phyloP scores from a whole-genome alignment of 2,888 invertebrate species.

The Lottia gigantea region DNA sequence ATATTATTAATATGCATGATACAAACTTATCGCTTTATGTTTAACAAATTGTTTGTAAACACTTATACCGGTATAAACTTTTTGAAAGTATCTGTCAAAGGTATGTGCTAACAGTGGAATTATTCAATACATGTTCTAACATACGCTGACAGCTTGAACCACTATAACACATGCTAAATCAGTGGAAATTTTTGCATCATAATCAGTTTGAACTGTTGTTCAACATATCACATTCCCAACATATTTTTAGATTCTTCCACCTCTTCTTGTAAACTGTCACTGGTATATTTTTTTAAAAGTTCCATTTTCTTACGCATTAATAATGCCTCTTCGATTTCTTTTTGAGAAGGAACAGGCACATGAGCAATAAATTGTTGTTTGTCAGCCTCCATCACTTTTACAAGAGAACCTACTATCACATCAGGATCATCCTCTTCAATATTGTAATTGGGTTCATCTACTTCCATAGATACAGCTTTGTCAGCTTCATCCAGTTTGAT shows the following conservation, averaged over 20 bases:
- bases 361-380: conserved; percentile 78
- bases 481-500: conserved; percentile 68
- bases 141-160: no score
- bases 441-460: conserved; percentile 79
- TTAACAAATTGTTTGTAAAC: no score
- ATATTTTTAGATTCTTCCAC: conserved; percentile 67
- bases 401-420: conserved; percentile 26
- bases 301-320: conserved; percentile 91
- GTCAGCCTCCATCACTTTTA: conserved; percentile 34
- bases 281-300: conserved; percentile 83
- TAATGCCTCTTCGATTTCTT: conserved; percentile 92
- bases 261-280: conserved; percentile 65
- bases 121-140: no score
- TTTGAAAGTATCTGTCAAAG: no score
- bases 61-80: no score
- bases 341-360: conserved; percentile 92
- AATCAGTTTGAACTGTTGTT: no score
- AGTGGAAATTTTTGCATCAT: no score
- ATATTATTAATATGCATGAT: no score
- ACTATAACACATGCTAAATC: no score
- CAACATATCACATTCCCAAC: conserved; percentile 58
- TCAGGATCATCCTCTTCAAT: conserved; percentile 50
- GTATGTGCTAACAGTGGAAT: no score
- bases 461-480: conserved; percentile 68
- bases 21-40: no score